Percentiles rank a stretch among this genome's conserved stretches.
Conservation (phyloP, 1,140 invertebrate species). For the Dufourea novaeangliae region DNA sequence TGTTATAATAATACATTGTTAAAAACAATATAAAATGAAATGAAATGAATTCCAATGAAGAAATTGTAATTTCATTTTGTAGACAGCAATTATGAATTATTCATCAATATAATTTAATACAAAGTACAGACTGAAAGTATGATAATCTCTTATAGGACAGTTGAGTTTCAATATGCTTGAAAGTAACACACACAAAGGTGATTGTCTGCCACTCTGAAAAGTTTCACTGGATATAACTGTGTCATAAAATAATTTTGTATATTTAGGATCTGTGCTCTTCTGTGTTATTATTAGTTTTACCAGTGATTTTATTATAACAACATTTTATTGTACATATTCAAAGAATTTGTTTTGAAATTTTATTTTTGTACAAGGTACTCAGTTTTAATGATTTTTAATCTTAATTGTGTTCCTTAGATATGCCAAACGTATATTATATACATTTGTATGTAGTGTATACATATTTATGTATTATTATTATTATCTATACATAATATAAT, state of each 20-base stretch:
- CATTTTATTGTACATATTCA: not conserved
- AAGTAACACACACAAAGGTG: not conserved
- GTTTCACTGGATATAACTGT: not conserved
- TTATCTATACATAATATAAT: too few relatives aligned
- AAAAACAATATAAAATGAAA: not conserved
- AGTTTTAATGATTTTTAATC: not conserved
- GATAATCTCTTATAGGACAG: slow-evolving; percentile 23
- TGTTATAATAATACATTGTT: not conserved
- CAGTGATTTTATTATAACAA: not conserved
- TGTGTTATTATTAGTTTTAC: too few relatives aligned
- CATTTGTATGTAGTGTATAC: not conserved
- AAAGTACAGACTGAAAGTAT: not conserved
- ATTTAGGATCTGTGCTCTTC: not conserved
- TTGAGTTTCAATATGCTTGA: not conserved
- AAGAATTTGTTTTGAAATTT: not conserved
- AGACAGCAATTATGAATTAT: slow-evolving; percentile 27
- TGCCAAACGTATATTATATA: not conserved
- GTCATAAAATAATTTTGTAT: not conserved
- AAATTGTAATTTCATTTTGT: not conserved
- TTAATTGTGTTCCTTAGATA: not conserved
- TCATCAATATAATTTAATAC: slow-evolving; percentile 22
- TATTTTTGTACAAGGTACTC: not conserved
- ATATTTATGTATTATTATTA: too few relatives aligned
- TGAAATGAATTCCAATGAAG: not conserved
- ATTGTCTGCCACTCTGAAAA: not conserved